phyloP scores from a whole-genome alignment of 2,888 invertebrate genomes.

The Geophilus truncorum region DNA sequence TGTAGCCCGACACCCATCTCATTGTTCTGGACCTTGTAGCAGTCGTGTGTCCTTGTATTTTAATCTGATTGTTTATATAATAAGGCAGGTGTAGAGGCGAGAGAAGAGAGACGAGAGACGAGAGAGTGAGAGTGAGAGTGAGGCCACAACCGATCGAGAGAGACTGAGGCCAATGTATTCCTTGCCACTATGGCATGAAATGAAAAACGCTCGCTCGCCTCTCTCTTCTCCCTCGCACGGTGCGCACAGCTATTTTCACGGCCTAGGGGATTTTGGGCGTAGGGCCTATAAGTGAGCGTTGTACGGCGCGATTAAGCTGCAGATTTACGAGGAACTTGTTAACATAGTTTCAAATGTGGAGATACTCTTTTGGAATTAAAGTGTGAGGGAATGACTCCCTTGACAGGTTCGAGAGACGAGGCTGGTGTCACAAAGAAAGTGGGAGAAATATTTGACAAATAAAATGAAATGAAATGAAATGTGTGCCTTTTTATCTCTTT shows the following conservation, averaged over 20 bases:
- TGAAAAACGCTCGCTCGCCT: background rate
- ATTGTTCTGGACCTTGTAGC: background rate
- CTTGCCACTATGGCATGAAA: background rate
- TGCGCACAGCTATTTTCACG: constrained; percentile 15
- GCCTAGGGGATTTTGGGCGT: constrained; percentile 1
- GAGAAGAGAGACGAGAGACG: too few relatives aligned
- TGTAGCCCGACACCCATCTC: constrained; percentile 4
- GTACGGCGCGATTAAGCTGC: constrained; percentile 8
- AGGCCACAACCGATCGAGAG: too few relatives aligned
- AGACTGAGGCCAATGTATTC: background rate
- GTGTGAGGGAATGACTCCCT: constrained; percentile 2
- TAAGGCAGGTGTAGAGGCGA: background rate
- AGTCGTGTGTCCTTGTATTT: constrained; percentile 5
- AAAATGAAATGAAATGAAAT: background rate
- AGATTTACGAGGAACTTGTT: constrained; percentile 1
- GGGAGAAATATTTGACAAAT: background rate
- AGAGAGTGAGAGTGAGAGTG: too few relatives aligned
- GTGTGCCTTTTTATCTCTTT: too few relatives aligned
- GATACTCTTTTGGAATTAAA: constrained; percentile 8
- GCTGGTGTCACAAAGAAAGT: background rate
- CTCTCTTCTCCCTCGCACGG: too few relatives aligned
- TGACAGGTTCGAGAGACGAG: background rate
- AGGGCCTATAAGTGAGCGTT: constrained; percentile 9
- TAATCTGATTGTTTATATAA: background rate
- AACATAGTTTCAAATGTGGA: constrained; percentile 1